Evolutionary conservation across 2,797 vertebrate genomes (phyloP).

Genomic region (Myotis vivesi): DNA sequence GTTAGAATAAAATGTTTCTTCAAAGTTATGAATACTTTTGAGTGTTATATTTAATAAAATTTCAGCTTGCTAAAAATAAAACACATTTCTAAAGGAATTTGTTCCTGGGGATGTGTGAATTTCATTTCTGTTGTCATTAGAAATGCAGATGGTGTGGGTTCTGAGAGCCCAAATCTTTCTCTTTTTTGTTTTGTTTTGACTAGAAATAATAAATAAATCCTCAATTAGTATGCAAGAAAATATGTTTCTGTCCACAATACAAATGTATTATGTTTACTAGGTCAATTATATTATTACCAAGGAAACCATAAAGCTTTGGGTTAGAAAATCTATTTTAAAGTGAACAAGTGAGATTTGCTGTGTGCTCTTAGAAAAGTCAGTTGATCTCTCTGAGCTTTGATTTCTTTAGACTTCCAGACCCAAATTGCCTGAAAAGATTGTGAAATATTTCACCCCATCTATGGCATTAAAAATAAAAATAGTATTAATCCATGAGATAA

Average conservation of each 20-base stretch:
- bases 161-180: slow-evolving; percentile 25
- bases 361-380: neutral
- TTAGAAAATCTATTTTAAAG: slow-evolving; percentile 49
- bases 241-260: slow-evolving; percentile 46
- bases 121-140: slow-evolving; percentile 60
- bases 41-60: slow-evolving; percentile 20
- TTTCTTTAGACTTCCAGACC: neutral
- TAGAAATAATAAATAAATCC: slow-evolving; percentile 61
- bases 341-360: neutral
- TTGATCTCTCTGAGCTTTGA: slow-evolving; percentile 1
- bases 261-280: slow-evolving; percentile 53
- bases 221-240: slow-evolving; percentile 56
- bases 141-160: slow-evolving; percentile 57
- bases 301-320: slow-evolving; percentile 22
- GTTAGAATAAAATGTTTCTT: neutral
- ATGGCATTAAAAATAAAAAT: neutral
- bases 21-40: neutral
- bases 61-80: slow-evolving; percentile 24
- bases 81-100: slow-evolving; percentile 8
- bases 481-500: neutral
- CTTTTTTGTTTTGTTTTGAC: slow-evolving; percentile 64
- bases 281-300: slow-evolving; percentile 54
- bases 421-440: neutral
- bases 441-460: neutral
- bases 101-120: neutral